Percentiles rank a stretch among this genome's conserved stretches.
phyloP scores from a whole-genome alignment of 2,797 vertebrate genomes.

The Acanthurus leucopareius region DNA sequence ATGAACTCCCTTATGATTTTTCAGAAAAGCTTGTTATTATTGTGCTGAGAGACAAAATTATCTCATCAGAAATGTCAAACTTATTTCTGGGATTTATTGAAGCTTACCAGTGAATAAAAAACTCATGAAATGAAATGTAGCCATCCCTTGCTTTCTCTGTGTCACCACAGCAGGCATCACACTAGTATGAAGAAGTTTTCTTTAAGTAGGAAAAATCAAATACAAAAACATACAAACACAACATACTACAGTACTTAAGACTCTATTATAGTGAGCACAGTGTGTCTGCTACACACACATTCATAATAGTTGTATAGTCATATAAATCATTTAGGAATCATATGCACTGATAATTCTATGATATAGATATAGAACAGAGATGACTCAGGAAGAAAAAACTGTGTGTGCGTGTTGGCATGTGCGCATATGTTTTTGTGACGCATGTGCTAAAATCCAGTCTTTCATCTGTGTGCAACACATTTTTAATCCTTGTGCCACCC shows the following conservation, averaged over 20 bases:
- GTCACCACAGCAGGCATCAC: not conserved
- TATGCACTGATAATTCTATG: not conserved
- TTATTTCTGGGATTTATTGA: not conserved
- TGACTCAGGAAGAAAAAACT: constrained; percentile 1
- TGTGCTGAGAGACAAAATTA: not conserved
- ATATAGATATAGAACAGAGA: not conserved
- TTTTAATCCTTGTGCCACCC: constrained; percentile 23
- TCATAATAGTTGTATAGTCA: not conserved
- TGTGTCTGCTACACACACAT: not conserved
- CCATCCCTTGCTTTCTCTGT: not conserved
- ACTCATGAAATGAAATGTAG: not conserved
- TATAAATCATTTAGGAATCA: not conserved
- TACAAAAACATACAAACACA: no score
- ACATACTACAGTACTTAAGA: not conserved
- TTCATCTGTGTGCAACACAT: constrained; percentile 36
- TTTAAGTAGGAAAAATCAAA: not conserved
- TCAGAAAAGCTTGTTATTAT: not conserved
- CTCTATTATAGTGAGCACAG: not conserved
- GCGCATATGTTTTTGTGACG: constrained; percentile 13
- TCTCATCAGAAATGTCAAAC: not conserved
- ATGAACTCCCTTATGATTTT: not conserved
- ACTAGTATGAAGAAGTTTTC: not conserved
- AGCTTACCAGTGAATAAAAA: not conserved
- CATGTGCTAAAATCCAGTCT: constrained; percentile 4
- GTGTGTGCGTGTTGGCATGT: constrained; percentile 10